Evolutionary conservation across 2,113 vertebrate genomes (phyloP), one percentile per base, ranked within the genome.

Genomic region (Pampusana beccarii): DNA sequence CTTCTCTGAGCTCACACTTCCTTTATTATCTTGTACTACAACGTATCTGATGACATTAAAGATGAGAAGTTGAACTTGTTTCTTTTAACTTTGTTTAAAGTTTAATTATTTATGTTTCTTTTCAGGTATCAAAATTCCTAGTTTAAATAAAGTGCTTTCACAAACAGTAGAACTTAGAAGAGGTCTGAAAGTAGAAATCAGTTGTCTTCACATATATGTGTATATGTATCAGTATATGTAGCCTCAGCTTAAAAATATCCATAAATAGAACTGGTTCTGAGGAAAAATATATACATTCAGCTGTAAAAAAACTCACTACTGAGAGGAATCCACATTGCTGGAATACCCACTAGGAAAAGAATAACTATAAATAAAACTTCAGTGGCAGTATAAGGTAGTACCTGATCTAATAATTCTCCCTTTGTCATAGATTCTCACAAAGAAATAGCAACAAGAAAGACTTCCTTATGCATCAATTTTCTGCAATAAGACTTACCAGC

Each of bases 401-500:
- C 18, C 24, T 72, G 20, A 90, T 42, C 36, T 40, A 62, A 42
- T 2, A 62, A 7, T 11, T 61, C 28, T 56, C 24, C 6, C 19
- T 72, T 79, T 86, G 26, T 58, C 13, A 48, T 10, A 75, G 10
- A 80, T 70, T 90, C 51, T 50, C 44, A 73, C 11, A 33, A 92
- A 89, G 31, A 62, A 92, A 79, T 29, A 96, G 84, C 5, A 23
- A 88, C 18, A 89, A 34, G 28, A 65, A 40, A 54, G 9, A 62
- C 4, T 86, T 93, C 78, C 34, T 86, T 90, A 78, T 1, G 1
- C 31, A 71, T 77, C 42, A 66, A 7, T 88, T 81, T 78, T 96
- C 44, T 95, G 46, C 80, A 87, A 3, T 40, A 61, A 54, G 82
- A 98, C 98, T 98, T 96, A 98, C 98, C 98, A 98, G 62, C 92